These are phyloP conservation scores for Phoxinus phoxinus DNA, from an alignment of 2,113 vertebrate species.

Conservation along the genomic window DNA sequence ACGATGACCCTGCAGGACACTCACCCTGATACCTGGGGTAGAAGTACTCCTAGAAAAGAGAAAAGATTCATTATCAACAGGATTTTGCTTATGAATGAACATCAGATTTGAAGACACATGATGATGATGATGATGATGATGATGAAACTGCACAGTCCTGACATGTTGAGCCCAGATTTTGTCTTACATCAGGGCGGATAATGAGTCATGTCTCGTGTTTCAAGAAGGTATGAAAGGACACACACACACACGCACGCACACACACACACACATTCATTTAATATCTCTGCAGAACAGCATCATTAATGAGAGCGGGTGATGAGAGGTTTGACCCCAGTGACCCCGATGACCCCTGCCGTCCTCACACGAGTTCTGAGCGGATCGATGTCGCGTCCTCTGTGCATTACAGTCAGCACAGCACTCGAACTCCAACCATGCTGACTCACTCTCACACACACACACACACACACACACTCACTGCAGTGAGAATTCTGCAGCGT, in stretches of 20 bases:
- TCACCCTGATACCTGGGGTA: conserved; percentile 94
- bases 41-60: conserved; percentile 89
- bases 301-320: not conserved
- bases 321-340: not conserved
- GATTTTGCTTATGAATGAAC: not conserved
- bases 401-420: too few relatives aligned
- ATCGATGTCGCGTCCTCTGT: not conserved
- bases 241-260: not conserved
- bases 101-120: not conserved
- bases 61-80: not conserved
- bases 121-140: not conserved
- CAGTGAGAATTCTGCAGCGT: conserved; percentile 69
- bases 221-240: conserved; percentile 1
- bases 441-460: conserved; percentile 49
- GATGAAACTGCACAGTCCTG: conserved; percentile 4
- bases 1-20: conserved; percentile 59
- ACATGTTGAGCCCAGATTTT: conserved; percentile 28
- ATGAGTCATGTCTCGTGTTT: not conserved
- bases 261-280: not conserved
- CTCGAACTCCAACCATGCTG: not conserved
- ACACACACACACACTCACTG: conserved; percentile 58
- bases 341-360: not conserved
- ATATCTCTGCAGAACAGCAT: not conserved
- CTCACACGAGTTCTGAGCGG: not conserved
- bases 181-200: not conserved